A percentile compares a stretch with the other conserved stretches of the same genome.
These are phyloP conservation scores for Hydraecia micacea DNA, from an alignment of 2,888 invertebrate species.

Conservation along the genomic window DNA sequence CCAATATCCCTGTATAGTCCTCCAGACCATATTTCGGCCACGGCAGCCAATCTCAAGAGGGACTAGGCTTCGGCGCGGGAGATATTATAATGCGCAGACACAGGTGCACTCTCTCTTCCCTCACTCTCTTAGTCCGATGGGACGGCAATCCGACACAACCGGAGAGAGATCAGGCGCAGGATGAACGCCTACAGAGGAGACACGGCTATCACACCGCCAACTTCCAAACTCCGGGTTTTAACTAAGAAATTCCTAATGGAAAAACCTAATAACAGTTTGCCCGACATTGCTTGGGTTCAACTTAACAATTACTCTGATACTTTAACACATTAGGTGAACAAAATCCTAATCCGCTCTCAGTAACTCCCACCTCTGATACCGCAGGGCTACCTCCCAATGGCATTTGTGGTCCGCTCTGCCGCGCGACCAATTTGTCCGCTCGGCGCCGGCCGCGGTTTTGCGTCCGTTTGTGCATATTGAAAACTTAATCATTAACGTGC, in stretches of 20 bases:
- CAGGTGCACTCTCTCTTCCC: not conserved
- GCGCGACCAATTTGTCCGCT: conserved; percentile 66
- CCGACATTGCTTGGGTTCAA: not conserved
- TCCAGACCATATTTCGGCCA: not conserved
- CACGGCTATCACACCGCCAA: not conserved
- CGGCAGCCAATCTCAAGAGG: not conserved
- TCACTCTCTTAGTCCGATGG: not conserved
- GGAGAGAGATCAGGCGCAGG: not conserved
- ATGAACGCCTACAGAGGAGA: not conserved
- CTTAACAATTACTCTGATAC: not conserved
- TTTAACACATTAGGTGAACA: not conserved
- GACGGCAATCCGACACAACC: not conserved
- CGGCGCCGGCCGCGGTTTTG: conserved; percentile 56
- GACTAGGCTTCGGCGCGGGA: not conserved
- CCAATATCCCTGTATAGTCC: not conserved
- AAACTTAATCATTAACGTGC: conserved; percentile 68
- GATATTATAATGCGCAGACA: not conserved
- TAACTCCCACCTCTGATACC: conserved; percentile 47
- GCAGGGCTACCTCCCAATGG: conserved; percentile 62
- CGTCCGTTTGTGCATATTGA: conserved; percentile 64
- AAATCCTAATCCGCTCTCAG: conserved; percentile 32
- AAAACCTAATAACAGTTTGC: not conserved
- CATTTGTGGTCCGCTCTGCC: conserved; percentile 61
- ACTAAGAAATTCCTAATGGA: not conserved
- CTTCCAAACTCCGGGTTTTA: too few relatives aligned